Evolutionary conservation across 1,140 invertebrate species (phyloP).

Genomic region (Manduca sexta): DNA sequence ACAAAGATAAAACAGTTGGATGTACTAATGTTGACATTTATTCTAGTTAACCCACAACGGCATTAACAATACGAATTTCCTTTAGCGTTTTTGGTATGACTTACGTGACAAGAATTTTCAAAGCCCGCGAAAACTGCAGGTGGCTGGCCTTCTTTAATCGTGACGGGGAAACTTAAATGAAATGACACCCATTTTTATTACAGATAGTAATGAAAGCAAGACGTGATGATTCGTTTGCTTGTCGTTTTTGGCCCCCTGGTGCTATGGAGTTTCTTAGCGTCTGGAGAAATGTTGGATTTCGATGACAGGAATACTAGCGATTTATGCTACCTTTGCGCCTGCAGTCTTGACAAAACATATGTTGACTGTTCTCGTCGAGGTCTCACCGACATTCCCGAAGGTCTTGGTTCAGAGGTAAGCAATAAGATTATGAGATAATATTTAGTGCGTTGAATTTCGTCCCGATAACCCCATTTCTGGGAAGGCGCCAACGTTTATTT

Average conservation of each 20-base stretch:
- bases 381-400: conserved; percentile 42
- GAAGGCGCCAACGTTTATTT: too few species aligned
- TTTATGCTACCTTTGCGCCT: conserved; percentile 45
- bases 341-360: conserved; percentile 37
- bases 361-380: conserved; percentile 55
- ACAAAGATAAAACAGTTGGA: conserved; percentile 62
- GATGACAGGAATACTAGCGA: conserved; percentile 38
- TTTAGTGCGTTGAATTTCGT: too few species aligned
- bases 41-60: not conserved
- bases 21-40: conserved; percentile 28
- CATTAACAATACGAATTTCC: conserved; percentile 1
- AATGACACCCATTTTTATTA: too few species aligned
- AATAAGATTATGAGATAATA: not conserved
- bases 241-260: conserved; percentile 25
- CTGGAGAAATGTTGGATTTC: conserved; percentile 38
- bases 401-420: conserved; percentile 37
- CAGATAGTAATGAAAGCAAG: conserved; percentile 45
- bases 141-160: conserved; percentile 12
- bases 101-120: conserved; percentile 26
- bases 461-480: too few species aligned
- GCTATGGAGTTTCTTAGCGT: conserved; percentile 23
- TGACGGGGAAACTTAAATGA: not conserved
- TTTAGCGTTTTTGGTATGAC: not conserved
- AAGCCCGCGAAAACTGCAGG: conserved; percentile 19
- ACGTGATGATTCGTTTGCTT: conserved; percentile 46